Conservation (phyloP, 2,888 invertebrate genomes). For the Epistrophella euchroma region DNA sequence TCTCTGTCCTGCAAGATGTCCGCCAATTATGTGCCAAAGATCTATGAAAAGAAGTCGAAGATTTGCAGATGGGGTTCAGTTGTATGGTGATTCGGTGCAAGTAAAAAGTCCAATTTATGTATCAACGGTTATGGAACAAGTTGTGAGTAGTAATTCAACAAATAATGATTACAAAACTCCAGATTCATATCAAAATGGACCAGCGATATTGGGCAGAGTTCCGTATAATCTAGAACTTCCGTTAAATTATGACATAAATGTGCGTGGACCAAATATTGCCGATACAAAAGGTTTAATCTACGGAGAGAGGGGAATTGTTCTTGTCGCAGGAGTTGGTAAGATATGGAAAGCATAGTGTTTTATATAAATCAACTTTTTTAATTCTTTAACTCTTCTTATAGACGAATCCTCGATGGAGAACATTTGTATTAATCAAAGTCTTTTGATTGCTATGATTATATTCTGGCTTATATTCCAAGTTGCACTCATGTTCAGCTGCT, state of each 20-base stretch:
- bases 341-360: not conserved
- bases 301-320: conserved; percentile 86
- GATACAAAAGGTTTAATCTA: conserved; percentile 85
- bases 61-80: conserved; percentile 52
- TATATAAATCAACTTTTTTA: not conserved
- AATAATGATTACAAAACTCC: conserved; percentile 26
- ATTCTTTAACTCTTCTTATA: conserved; percentile 57
- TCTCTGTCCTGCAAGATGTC: conserved; percentile 90
- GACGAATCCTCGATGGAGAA: conserved; percentile 79
- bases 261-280: conserved; percentile 86
- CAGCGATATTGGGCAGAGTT: conserved; percentile 33
- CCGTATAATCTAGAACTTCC: conserved; percentile 82
- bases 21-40: conserved; percentile 85
- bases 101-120: conserved; percentile 82
- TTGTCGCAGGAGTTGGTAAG: conserved; percentile 86
- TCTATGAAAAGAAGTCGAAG: conserved; percentile 48
- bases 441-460: conserved; percentile 87
- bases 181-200: conserved; percentile 23
- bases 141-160: conserved; percentile 22
- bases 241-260: conserved; percentile 86
- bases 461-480: conserved; percentile 87
- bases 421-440: conserved; percentile 87
- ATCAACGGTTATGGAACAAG: conserved; percentile 80
- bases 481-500: conserved; percentile 85
- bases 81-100: conserved; percentile 76